A percentile compares a stretch with the other conserved stretches of the same genome.
Evolutionary conservation across 1,140 invertebrate species (phyloP).

Genomic region (Drosophila mayri): DNA sequence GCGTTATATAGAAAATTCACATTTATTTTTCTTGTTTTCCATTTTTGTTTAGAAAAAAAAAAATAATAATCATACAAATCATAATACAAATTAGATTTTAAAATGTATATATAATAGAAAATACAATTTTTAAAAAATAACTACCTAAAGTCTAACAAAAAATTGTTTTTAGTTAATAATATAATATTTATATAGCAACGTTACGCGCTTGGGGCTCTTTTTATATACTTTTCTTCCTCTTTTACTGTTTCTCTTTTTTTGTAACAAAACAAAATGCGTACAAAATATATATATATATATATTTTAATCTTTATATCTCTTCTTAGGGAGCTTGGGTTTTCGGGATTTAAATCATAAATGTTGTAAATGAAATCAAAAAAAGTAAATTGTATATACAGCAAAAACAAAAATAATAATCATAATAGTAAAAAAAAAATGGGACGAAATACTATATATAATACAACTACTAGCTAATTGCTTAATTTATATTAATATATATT

Average conservation of each 20-base stretch:
- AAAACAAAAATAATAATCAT: constrained; percentile 28
- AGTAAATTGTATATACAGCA: constrained; percentile 68
- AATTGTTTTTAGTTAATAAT: constrained; percentile 74
- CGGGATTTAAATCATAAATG: constrained; percentile 35
- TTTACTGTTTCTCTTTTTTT: constrained; percentile 5
- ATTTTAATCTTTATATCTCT: constrained; percentile 1
- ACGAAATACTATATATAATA: constrained; percentile 63
- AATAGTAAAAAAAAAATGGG: constrained; percentile 23
- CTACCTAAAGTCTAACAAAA: constrained; percentile 81
- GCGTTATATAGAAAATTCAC: constrained; percentile 66
- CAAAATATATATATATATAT: constrained; percentile 51
- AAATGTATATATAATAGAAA: constrained; percentile 59
- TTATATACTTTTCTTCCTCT: constrained; percentile 30
- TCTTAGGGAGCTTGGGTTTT: neutral
- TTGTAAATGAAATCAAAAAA: constrained; percentile 52
- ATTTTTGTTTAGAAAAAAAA: constrained; percentile 28
- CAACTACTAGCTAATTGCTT: constrained; percentile 66
- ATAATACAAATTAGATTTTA: constrained; percentile 50
- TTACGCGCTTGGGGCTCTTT: constrained; percentile 69
- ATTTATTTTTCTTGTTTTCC: constrained; percentile 55
- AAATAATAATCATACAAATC: neutral
- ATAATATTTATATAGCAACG: constrained; percentile 81
- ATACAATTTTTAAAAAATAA: constrained; percentile 83
- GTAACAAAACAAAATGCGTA: constrained; percentile 77
- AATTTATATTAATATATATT: constrained; percentile 31